Evolutionary conservation across 1,140 invertebrate genomes (phyloP), one percentile per base, ranked within the genome.

Genomic region (Listronotus oregonensis): DNA sequence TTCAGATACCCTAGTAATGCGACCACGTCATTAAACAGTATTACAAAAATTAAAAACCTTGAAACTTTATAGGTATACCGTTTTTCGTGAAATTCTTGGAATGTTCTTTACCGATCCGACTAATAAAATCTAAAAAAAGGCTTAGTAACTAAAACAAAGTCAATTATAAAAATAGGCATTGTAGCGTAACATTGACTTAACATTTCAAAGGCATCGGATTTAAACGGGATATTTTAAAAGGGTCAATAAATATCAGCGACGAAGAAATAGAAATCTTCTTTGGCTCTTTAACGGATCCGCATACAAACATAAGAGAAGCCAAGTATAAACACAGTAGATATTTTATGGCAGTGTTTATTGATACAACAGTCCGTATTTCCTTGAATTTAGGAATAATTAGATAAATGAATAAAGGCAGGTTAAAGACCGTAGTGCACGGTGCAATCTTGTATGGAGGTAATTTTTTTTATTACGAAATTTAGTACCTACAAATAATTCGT

Each of bases 201-300:
- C 56, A 58, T 58, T 58, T 58, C 56, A 58, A 58, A 58, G 56
- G 43, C 56, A 49, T 3, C 42, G 55, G 55, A 57, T 57, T 57
- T 44, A 57, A 58, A 49, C 56, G 56, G 44, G 56, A 47, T 5
- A 12, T 18, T 58, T 58, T 58, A 47, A 58, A 58, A 58, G 56
- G 56, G 46, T 58, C 56, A 58, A 58, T 58, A 58, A 58, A 58
- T 58, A 58, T 47, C 42, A 5, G 31, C 27, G 17, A 27, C 31
- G 21, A 56, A 56, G 54, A 56, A 56, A 37, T 40, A 42, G 50
- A 51, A 52, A 27, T 15, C 21, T 21, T 52, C 50, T 37, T 52
- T 37, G 27, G 34, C 50, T 37, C 27, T 58, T 47, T 58, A 58
- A 39, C 43, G 32, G 18, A 47, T 58, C 56, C 56, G 56, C 42